phyloP scores from a whole-genome alignment of 2,113 vertebrate genomes.

The Lepidothrix coronata region DNA sequence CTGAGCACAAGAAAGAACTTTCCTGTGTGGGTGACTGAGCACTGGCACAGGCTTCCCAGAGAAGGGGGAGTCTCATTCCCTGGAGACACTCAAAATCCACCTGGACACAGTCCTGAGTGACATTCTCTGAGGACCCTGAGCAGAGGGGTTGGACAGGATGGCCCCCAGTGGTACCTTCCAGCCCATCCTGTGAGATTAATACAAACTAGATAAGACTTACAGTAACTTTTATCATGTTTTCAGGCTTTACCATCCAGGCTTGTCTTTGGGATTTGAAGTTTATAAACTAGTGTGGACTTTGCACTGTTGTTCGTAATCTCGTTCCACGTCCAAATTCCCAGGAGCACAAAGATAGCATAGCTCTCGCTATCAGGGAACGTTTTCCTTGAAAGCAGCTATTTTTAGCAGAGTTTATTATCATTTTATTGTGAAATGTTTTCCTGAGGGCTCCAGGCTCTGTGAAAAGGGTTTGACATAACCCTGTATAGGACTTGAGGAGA shows the following conservation, averaged over 20 bases:
- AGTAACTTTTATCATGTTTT: too few relatives aligned
- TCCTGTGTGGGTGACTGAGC: not conserved
- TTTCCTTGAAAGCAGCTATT: not conserved
- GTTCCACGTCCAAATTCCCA: accelerated
- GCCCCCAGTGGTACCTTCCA: not conserved
- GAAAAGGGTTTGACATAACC: not conserved
- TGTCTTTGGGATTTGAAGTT: not conserved
- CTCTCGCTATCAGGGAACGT: accelerated
- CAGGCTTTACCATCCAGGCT: accelerated
- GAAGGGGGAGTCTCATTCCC: not conserved
- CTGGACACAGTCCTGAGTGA: not conserved
- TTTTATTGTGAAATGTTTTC: not conserved
- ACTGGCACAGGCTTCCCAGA: not conserved
- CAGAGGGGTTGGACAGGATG: not conserved
- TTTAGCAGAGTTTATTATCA: not conserved
- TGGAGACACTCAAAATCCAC: not conserved
- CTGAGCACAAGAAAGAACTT: not conserved
- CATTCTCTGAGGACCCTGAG: not conserved
- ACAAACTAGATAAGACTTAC: accelerated
- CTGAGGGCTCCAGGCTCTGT: not conserved
- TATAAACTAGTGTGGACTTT: not conserved
- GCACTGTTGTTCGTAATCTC: accelerated
- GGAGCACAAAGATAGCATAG: accelerated
- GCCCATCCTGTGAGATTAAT: not conserved
- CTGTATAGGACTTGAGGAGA: not conserved